These are phyloP conservation scores for Trachemys scripta DNA, from an alignment of 2,113 vertebrate genomes.

Conservation along the genomic window DNA sequence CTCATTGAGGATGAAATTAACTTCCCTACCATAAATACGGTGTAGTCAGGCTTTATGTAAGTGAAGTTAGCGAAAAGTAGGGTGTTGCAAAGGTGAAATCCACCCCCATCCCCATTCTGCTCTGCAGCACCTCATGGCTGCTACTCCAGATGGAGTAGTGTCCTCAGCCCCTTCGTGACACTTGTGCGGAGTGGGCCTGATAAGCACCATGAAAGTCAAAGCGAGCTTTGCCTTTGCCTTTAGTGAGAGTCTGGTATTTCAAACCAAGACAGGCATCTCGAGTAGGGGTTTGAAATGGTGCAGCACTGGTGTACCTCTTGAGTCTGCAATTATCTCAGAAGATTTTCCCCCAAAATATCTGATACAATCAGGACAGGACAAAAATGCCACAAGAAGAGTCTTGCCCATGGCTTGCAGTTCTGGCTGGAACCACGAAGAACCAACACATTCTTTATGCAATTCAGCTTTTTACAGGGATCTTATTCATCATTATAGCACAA, in stretches of 20 bases:
- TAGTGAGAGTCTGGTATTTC: accelerated
- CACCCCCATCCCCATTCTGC: not conserved
- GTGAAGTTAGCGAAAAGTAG: not conserved
- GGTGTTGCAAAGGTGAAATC: not conserved
- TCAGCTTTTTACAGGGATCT: not conserved
- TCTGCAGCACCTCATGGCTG: not conserved
- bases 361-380: not conserved
- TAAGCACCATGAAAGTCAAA: not conserved
- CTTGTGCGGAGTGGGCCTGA: not conserved
- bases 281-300: not conserved
- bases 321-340: accelerated
- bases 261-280: not conserved
- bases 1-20: not conserved
- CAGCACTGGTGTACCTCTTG: accelerated
- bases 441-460: not conserved
- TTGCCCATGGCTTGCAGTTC: not conserved
- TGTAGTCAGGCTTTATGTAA: not conserved
- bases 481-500: not conserved
- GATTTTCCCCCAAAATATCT: not conserved
- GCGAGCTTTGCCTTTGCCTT: no score
- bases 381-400: not conserved
- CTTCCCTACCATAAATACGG: not conserved
- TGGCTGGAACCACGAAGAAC: not conserved
- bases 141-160: not conserved
- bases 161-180: not conserved